A percentile compares a stretch with the other conserved stretches of the same genome.
Evolutionary conservation across 2,797 vertebrate species (phyloP).

Genomic region (Lagodon rhomboides): DNA sequence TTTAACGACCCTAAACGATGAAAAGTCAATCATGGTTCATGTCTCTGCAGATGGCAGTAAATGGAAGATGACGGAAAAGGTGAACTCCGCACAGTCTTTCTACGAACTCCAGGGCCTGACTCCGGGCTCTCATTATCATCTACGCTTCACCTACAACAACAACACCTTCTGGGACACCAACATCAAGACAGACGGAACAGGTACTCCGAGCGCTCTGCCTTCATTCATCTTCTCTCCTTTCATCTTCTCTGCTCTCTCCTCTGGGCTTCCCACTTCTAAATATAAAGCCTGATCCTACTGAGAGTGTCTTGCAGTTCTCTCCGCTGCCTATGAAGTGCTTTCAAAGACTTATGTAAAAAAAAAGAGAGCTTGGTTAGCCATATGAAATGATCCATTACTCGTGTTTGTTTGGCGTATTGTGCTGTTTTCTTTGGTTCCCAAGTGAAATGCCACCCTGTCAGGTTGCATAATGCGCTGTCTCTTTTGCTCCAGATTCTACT

Average conservation of each 20-base stretch:
- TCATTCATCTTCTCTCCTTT: conserved; percentile 61
- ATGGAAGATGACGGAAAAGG: conserved; percentile 80
- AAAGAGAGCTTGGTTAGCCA: conserved; percentile 56
- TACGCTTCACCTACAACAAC: conserved; percentile 83
- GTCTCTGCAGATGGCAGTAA: conserved; percentile 66
- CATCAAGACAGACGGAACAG: conserved; percentile 85
- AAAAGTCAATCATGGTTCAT: conserved; percentile 23
- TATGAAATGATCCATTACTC: conserved; percentile 72
- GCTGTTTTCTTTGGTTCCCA: conserved; percentile 49
- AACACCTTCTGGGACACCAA: conserved; percentile 79
- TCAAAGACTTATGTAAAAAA: conserved; percentile 65
- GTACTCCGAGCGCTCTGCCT: conserved; percentile 72
- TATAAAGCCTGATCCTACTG: conserved; percentile 63
- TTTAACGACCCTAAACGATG: conserved; percentile 9
- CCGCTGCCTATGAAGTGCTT: conserved; percentile 66
- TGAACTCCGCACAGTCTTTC: conserved; percentile 88
- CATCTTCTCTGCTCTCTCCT: conserved; percentile 58
- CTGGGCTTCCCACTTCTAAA: conserved; percentile 68
- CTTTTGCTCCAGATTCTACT: conserved; percentile 48
- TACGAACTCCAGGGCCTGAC: conserved; percentile 88
- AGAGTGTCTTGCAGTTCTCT: conserved; percentile 49
- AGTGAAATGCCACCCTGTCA: conserved; percentile 51
- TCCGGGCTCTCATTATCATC: conserved; percentile 87
- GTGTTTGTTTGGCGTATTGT: conserved; percentile 67
- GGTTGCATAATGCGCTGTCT: conserved; percentile 44